Base-by-base conservation (phyloP, 2,113 vertebrate species). In the Procapra przewalskii region DNA sequence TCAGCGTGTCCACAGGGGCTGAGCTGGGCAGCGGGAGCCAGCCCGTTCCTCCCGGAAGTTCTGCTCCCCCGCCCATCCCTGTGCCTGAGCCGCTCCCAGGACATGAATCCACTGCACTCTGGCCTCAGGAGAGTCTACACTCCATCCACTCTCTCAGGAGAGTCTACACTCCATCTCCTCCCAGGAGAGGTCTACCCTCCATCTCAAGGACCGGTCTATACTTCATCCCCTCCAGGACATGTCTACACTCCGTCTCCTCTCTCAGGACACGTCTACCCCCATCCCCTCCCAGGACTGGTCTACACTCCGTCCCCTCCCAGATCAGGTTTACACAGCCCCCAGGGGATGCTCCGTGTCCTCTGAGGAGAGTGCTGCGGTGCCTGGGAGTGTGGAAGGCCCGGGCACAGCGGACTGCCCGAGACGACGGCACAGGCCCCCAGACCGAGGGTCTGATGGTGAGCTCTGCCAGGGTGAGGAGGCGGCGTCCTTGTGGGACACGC, bases 21-120 rank as follows among this genome's bases (percentile, higher is more conserved):
- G 3, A 36, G 15, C 16, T 1, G 5, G 50, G 54, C 16, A 3
- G 23, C 0, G 43, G 25, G 62, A 64, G n/a, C 48, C n/a, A 1
- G 75, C 43, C 13, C 27, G 3, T 21, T 54, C 48, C n/a, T 33
- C 59, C 31, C 5, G 21, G 4, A 48, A 14, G 25, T n/a, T 6
- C 91, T 71, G 31, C 19, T 7, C 29, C 60, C 9, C n/a, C 2
- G 0, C n/a, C 64, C 9, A 3, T 36, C n/a, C 33, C 4, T 21
- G 33, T 9, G 64, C n/a, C n/a, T 36, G n/a, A 71, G 64, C n/a
- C 0, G 4, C n/a, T 21, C n/a, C 67, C 67, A 40, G n/a, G 67
- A 3, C 19, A 11, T 5, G 64, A 36, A 36, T 40, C 67, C 19
- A 12, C 67, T 36, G 25, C 19, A 71, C n/a, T 23, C 17, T 6